Base-by-base conservation (phyloP, 1,140 invertebrate genomes). In the Lutraria rhynchaena region DNA sequence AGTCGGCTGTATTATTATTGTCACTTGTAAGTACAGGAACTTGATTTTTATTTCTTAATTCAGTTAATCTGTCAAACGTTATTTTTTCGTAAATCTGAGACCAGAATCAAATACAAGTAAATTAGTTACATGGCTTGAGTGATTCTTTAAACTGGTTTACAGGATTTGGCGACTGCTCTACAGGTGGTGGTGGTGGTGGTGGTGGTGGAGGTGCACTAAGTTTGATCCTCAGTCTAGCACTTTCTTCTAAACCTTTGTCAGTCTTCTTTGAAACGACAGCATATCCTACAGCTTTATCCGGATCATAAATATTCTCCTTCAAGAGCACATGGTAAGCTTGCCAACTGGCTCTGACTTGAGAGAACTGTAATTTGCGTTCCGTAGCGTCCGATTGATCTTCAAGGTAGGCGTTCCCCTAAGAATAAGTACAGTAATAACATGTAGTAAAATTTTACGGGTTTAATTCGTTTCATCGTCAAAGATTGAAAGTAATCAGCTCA, bases 221-320 rank as follows among this genome's bases (percentile, higher is more conserved):
- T 27, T 65, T 46, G 44, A 77, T 37, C 27, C 61, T 33, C 11
- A 77, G 31, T 22, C 61, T 22, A 31, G 60, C 37, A 17, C 27
- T 46, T 35, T 73, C 70, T 17, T 55, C 46, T 3, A 29, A 13
- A 9, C 63, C 63, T 3, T 27, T 57, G 35, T 78, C 75, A 3
- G 60, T 69, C 17, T 78, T 67, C 61, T 78, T 67, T 31, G 63
- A 78, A 4, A 78, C 27, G 24, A 78, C 33, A 3, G 69, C 75
- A 24, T 78, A 27, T 15, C 41, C 75, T 27, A 57, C 29, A 9
- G 75, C 75, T 27, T 35, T 11, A 1, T 78, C 63, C 13, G 41
- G 29, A 22, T 61, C 53, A 22, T 69, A 65, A 17, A 78, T 63
- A 35, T 65, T 55, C 13, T 63, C 29, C 17, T 78, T 3, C 17